Evolutionary conservation across 2,113 vertebrate genomes (phyloP).

Genomic region (Empidonax alnorum): DNA sequence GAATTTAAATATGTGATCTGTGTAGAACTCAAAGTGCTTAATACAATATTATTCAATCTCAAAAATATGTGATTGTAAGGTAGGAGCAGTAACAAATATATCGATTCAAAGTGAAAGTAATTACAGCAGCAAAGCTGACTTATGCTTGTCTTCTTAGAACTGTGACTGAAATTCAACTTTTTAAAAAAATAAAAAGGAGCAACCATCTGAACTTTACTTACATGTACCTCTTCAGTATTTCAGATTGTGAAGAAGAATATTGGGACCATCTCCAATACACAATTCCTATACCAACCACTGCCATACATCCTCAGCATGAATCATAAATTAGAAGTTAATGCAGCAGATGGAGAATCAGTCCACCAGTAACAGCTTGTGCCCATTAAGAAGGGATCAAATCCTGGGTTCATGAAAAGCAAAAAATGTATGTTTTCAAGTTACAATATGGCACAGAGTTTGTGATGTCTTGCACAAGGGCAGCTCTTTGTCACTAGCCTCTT

Average conservation of each 20-base stretch:
- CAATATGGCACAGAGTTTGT: not conserved
- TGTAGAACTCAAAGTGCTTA: not conserved
- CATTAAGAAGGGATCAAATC: not conserved
- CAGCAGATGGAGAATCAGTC: not conserved
- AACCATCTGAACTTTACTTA: not conserved
- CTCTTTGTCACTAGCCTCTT: not conserved
- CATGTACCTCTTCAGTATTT: not conserved
- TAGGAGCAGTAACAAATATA: not conserved
- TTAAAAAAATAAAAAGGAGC: not conserved
- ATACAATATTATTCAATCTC: not conserved
- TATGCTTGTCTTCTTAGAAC: not conserved
- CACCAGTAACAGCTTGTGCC: not conserved
- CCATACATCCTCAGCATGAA: not conserved
- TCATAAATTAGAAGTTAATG: not conserved
- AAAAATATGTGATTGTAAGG: not conserved
- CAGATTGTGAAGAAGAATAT: not conserved
- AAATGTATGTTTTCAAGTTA: not conserved
- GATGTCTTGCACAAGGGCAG: not conserved
- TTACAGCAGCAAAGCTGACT: not conserved
- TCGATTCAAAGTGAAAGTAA: not conserved
- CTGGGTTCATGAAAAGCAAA: not conserved
- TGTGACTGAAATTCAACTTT: not conserved
- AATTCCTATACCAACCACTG: not conserved
- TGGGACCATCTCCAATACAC: not conserved
- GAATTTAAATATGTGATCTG: not conserved